These are phyloP conservation scores for Pangasianodon hypophthalmus DNA, from an alignment of 2,113 vertebrate genomes.

Conservation along the genomic window DNA sequence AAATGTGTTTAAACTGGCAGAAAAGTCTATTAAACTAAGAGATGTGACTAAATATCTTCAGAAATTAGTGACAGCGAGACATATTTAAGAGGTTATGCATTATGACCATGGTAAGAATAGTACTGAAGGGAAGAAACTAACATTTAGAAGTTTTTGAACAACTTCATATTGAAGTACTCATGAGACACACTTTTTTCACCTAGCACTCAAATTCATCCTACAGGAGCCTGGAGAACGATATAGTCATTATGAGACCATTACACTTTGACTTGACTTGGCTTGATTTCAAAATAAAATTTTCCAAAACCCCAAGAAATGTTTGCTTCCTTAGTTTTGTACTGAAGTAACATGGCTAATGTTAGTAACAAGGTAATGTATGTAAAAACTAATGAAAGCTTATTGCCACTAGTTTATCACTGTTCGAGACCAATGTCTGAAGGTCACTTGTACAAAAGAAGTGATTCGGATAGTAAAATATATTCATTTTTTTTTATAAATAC, in stretches of 20 bases:
- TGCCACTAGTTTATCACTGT: background rate
- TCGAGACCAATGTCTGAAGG: background rate
- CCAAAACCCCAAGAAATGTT: background rate
- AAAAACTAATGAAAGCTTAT: background rate
- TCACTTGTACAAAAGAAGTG: background rate
- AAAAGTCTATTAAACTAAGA: background rate
- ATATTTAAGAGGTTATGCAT: background rate
- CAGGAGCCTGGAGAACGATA: background rate
- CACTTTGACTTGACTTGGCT: background rate
- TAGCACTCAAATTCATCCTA: background rate
- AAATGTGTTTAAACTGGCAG: background rate
- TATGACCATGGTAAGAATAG: background rate
- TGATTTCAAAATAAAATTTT: background rate
- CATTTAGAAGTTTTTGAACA: background rate
- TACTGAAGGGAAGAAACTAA: background rate
- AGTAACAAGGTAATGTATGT: background rate
- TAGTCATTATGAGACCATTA: background rate
- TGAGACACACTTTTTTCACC: background rate
- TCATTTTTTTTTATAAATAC: background rate
- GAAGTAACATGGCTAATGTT: background rate
- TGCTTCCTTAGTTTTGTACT: background rate
- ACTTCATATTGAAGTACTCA: background rate
- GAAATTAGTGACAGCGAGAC: background rate
- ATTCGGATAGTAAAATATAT: background rate
- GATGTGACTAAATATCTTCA: background rate